A percentile compares a stretch with the other conserved stretches of the same genome.
phyloP scores from a whole-genome alignment of 2,797 vertebrate species.

The Holocentrus rufus region DNA sequence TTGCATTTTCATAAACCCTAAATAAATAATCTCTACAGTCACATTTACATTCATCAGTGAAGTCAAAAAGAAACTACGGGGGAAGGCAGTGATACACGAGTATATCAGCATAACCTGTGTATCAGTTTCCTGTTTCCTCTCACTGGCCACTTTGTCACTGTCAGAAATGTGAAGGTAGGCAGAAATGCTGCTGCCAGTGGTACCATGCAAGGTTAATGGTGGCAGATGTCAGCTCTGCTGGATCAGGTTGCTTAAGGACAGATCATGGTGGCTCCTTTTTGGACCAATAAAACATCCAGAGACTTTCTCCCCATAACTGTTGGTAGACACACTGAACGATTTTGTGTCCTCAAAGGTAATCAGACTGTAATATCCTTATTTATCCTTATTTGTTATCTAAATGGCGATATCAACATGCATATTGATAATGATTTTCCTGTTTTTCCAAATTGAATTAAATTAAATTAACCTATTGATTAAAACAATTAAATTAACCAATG shows the following conservation, averaged over 20 bases:
- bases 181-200: slow-evolving; percentile 51
- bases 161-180: slow-evolving; percentile 59
- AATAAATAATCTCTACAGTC: not conserved
- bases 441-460: too few species aligned
- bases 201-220: slow-evolving; percentile 59
- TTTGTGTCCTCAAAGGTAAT: not conserved
- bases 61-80: not conserved
- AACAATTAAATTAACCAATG: too few species aligned
- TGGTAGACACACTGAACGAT: not conserved
- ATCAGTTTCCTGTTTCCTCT: slow-evolving; percentile 39
- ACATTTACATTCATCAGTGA: slow-evolving; percentile 1
- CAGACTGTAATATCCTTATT: not conserved
- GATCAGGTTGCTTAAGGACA: slow-evolving; percentile 68
- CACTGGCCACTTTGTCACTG: slow-evolving; percentile 52
- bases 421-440: too few species aligned
- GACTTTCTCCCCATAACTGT: not conserved
- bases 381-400: not conserved
- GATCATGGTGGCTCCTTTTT: slow-evolving; percentile 13
- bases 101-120: slow-evolving; percentile 13
- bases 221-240: slow-evolving; percentile 39
- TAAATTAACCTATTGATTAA: too few species aligned
- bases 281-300: slow-evolving; percentile 1
- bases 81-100: slow-evolving; percentile 14
- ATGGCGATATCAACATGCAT: not conserved
- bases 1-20: not conserved